Conservation (phyloP, 2,797 vertebrate species). For the Euthynnus affinis region DNA sequence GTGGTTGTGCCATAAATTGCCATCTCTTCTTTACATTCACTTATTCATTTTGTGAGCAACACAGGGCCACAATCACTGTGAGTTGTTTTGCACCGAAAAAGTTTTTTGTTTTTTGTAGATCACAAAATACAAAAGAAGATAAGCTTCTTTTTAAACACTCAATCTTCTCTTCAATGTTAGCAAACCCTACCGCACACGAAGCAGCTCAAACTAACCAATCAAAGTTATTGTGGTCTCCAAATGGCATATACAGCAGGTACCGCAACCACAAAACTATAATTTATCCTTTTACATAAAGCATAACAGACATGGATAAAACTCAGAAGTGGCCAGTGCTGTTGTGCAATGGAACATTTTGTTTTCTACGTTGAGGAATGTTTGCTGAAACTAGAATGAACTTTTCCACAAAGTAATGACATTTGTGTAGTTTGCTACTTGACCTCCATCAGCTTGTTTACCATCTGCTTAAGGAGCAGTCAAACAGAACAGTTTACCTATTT, state of each 20-base stretch:
- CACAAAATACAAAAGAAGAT: constrained; percentile 11
- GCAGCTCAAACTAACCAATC: constrained; percentile 7
- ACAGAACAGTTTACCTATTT: not conserved
- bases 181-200: constrained; percentile 43
- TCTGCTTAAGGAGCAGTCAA: not conserved
- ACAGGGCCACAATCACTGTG: constrained; percentile 1
- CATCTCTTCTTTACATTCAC: constrained; percentile 29
- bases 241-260: constrained; percentile 1
- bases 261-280: not conserved
- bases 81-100: constrained; percentile 17
- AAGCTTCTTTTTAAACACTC: constrained; percentile 13
- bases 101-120: not conserved
- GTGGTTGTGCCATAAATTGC: not conserved
- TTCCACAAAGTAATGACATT: not conserved
- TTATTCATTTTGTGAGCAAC: constrained; percentile 6
- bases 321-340: not conserved
- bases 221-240: constrained; percentile 14
- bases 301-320: not conserved
- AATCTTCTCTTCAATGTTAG: not conserved
- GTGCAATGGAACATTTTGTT: not conserved
- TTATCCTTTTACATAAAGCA: not conserved
- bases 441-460: not conserved
- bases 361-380: not conserved
- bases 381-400: constrained; percentile 9
- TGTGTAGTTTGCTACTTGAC: not conserved